These are phyloP conservation scores for Barbus barbus DNA, from an alignment of 2,113 vertebrate genomes.

Conservation along the genomic window DNA sequence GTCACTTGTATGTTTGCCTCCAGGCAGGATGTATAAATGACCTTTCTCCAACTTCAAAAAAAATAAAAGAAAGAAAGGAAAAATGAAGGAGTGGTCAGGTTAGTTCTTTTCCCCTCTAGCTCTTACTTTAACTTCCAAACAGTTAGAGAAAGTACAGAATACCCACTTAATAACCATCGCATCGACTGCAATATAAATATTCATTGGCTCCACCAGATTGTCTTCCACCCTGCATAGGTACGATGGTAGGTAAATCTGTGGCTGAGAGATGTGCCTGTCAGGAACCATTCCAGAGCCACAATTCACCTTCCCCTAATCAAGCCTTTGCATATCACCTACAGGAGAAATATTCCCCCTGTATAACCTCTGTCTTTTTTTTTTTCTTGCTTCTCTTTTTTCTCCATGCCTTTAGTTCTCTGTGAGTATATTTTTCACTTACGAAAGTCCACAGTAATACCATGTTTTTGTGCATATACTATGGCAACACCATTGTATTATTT, in stretches of 20 bases:
- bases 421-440: conserved; percentile 45
- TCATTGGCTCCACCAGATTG: conserved; percentile 66
- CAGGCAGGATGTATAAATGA: conserved; percentile 27
- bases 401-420: conserved; percentile 40
- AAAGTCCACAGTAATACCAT: background rate
- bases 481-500: background rate
- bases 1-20: conserved; percentile 17
- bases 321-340: conserved; percentile 63
- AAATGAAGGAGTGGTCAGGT: background rate
- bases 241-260: conserved; percentile 66
- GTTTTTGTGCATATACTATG: background rate
- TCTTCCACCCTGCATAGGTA: conserved; percentile 58
- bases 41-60: background rate
- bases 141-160: conserved; percentile 49
- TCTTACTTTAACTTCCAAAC: conserved; percentile 50
- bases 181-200: conserved; percentile 69
- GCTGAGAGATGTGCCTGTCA: conserved; percentile 75
- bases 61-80: no score
- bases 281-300: conserved; percentile 67
- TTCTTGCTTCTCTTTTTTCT: conserved; percentile 29
- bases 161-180: conserved; percentile 60
- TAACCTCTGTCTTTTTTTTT: conserved; percentile 36
- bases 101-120: conserved; percentile 50
- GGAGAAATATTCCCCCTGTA: conserved; percentile 27
- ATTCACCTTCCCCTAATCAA: conserved; percentile 64